phyloP scores from a whole-genome alignment of 2,797 vertebrate genomes.

The Gambelia wislizenii region DNA sequence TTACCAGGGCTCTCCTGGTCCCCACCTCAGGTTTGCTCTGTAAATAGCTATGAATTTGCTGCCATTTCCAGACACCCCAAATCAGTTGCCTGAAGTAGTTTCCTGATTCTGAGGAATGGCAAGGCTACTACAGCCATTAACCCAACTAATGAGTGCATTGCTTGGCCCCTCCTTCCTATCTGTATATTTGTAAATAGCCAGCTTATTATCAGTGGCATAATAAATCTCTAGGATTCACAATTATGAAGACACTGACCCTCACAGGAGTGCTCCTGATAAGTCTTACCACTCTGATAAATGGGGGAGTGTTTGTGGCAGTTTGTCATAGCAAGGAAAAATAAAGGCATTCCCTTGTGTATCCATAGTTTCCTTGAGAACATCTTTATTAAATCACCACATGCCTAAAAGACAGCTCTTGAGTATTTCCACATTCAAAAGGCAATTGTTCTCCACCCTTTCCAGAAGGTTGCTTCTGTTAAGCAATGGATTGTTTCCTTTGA shows the following conservation, averaged over 20 bases:
- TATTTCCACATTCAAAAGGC: slow-evolving; percentile 4
- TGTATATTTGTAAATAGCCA: background rate
- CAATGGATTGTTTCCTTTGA: slow-evolving; percentile 64
- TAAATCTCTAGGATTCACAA: background rate
- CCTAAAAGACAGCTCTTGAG: slow-evolving; percentile 37
- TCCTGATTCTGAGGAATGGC: too few species aligned
- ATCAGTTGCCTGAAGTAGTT: too few species aligned
- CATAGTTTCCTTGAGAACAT: background rate
- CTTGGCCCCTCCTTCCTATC: too few species aligned
- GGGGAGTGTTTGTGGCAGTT: background rate
- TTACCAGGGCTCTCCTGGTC: too few species aligned
- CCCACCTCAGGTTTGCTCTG: too few species aligned
- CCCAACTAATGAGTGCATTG: too few species aligned
- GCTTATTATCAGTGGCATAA: background rate
- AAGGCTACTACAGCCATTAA: too few species aligned
- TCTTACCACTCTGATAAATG: background rate
- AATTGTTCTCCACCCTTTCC: background rate
- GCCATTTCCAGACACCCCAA: too few species aligned
- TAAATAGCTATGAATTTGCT: too few species aligned
- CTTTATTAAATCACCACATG: slow-evolving; percentile 17
- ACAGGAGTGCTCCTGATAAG: background rate
- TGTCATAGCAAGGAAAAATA: background rate
- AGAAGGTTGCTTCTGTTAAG: slow-evolving; percentile 37
- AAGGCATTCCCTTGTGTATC: background rate
- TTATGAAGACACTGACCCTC: background rate